Conservation (phyloP, 2,113 vertebrate genomes). For the Indri indri region DNA sequence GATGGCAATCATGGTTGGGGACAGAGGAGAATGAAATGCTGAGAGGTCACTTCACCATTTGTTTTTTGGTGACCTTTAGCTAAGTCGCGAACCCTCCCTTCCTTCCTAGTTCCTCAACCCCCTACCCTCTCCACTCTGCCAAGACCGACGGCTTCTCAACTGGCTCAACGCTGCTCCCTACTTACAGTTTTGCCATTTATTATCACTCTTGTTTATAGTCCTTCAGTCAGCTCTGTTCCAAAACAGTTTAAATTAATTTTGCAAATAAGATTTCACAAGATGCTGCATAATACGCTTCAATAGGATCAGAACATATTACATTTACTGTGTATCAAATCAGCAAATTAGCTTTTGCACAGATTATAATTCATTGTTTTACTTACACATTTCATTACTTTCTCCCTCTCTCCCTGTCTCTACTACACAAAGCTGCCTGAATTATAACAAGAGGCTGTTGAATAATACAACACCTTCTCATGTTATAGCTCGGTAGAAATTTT, state of each 20-base stretch:
- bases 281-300: constrained; percentile 44
- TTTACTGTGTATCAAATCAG: constrained; percentile 46
- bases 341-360: constrained; percentile 57
- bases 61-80: not conserved
- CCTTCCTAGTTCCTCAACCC: not conserved
- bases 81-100: not conserved
- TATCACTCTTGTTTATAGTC: not conserved
- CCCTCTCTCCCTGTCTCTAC: not conserved
- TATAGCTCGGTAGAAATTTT: constrained; percentile 13
- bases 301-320: constrained; percentile 45
- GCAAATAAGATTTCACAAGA: constrained; percentile 57
- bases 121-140: not conserved
- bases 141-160: not conserved
- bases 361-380: constrained; percentile 58
- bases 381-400: constrained; percentile 42
- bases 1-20: not conserved
- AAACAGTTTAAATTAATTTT: constrained; percentile 53
- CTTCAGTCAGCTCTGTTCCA: constrained; percentile 10
- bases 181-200: not conserved
- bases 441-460: constrained; percentile 18
- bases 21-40: not conserved
- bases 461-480: constrained; percentile 40
- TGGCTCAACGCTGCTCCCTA: not conserved
- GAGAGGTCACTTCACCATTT: not conserved
- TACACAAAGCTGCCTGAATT: not conserved